These are phyloP conservation scores for Sitodiplosis mosellana DNA, from an alignment of 1,140 invertebrate genomes.

Conservation along the genomic window DNA sequence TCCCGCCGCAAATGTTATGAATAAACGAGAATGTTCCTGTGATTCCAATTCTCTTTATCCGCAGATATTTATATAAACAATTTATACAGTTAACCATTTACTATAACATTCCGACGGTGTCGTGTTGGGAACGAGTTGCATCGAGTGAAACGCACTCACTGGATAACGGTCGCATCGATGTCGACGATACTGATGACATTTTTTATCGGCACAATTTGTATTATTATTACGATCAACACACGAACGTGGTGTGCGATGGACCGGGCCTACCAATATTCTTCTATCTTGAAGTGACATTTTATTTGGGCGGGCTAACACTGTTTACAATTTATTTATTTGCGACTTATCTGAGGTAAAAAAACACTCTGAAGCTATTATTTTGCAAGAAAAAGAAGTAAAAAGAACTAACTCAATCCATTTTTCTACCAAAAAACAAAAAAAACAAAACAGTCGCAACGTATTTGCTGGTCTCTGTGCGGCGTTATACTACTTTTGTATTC, in stretches of 20 bases:
- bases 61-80: slow-evolving; percentile 18
- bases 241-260: slow-evolving; percentile 1
- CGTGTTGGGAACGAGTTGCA: slow-evolving; percentile 7
- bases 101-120: slow-evolving; percentile 14
- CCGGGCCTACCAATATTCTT: slow-evolving; percentile 14
- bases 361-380: not conserved
- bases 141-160: not conserved
- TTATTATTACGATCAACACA: not conserved
- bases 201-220: not conserved
- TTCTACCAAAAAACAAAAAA: not conserved
- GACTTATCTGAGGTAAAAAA: slow-evolving; percentile 13
- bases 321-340: slow-evolving; percentile 21
- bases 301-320: slow-evolving; percentile 20
- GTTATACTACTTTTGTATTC: slow-evolving; percentile 23
- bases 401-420: not conserved
- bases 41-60: slow-evolving; percentile 5
- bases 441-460: slow-evolving; percentile 13
- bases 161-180: not conserved
- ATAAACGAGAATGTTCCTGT: no score
- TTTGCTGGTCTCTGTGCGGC: slow-evolving; percentile 22
- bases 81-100: slow-evolving; percentile 7
- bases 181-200: not conserved
- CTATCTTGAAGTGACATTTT: slow-evolving; percentile 22
- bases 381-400: not conserved
- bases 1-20: no score